Evolutionary conservation across 2,113 vertebrate genomes (phyloP), one percentile per base, ranked within the genome.

Genomic region (Odocoileus virginianus): DNA sequence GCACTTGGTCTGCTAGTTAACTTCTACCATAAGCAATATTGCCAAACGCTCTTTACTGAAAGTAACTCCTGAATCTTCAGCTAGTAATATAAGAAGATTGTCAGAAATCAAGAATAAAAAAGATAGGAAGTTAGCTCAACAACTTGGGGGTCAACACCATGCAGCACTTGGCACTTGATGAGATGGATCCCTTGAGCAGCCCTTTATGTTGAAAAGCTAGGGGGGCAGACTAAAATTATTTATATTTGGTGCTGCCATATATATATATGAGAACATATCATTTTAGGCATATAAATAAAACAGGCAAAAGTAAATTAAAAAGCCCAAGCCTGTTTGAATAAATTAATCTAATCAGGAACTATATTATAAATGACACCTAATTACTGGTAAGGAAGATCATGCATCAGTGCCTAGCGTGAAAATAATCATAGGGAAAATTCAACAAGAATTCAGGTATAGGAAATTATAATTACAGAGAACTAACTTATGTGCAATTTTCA

Each of bases 301-400:
- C 11, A 87, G 67, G 36, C 43, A 96, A 90, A 95, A 91, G 60
- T 95, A 86, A 94, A 92, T 92, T 93, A 30, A 86, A 93, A 94
- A 89, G 21, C 33, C n/a, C 4, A 78, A 90, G 14, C 50, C 25
- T 96, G 30, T 91, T 89, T 95, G 50, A 1, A 71, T 95, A 96
- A 92, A 67, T 93, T 94, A 94, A 91, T 94, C 43, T 95, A 97
- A 96, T 97, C 81, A 83, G 43, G 58, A 92, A 91, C 83, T 93
- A 2, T 93, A 30, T 93, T 96, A 96, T 95, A 97, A 97, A 88
- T 96, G 67, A 86, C 23, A 91, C 60, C 82, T 91, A 95, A 87
- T 96, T 96, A 92, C 79, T 76, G 11, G 58, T 91, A 93, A 89
- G 50, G 28, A 93, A 95, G 60, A 76, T 92, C 60, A 78, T 71